Evolutionary conservation across 37 sponge, comb jelly and placozoan genomes (phyloP), one percentile per base, ranked within the genome.

Genomic region (Beroe ovata): DNA sequence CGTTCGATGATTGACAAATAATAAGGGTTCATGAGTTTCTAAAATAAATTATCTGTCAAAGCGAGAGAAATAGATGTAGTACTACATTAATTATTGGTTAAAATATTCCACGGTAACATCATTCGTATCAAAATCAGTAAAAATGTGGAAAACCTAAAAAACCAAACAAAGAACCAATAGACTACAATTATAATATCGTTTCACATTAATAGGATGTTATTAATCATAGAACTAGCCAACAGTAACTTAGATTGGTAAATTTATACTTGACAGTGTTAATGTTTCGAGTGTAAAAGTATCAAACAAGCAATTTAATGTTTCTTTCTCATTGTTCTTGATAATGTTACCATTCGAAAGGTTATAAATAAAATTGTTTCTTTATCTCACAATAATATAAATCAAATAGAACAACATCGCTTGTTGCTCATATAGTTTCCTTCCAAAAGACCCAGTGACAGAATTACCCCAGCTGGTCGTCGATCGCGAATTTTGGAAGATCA

Each of bases 111-210:
- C 69, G n/a, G n/a, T 37, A 66, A 34, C 54, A 47, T 47, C 54
- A 47, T 66, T 66, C 69, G 69, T 66, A 66, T 66, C 69, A 66
- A 66, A 66, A 66, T 37, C 25, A 25, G 69, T 66, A 66, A 66
- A 66, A 66, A 66, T 66, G 69, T 66, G 69, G 69, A 66, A 66
- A 66, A 66, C 32, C 69, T 66, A 66, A 25, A 66, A 66, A 66
- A 66, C 69, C 69, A 66, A 66, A 66, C 32, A 66, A 66, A 47
- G 54, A 16, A 47, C 54, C 54, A 47, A 47, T 47, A n/a, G n/a
- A n/a, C n/a, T n/a, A n/a, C n/a, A n/a, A n/a, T n/a, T n/a, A n/a
- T n/a, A n/a, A n/a, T n/a, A n/a, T n/a, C n/a, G n/a, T n/a, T n/a
- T n/a, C n/a, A n/a, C n/a, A n/a, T n/a, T n/a, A n/a, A n/a, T n/a